Conservation (phyloP, 2,888 invertebrate genomes). For the Pristionchus exspectatus region DNA sequence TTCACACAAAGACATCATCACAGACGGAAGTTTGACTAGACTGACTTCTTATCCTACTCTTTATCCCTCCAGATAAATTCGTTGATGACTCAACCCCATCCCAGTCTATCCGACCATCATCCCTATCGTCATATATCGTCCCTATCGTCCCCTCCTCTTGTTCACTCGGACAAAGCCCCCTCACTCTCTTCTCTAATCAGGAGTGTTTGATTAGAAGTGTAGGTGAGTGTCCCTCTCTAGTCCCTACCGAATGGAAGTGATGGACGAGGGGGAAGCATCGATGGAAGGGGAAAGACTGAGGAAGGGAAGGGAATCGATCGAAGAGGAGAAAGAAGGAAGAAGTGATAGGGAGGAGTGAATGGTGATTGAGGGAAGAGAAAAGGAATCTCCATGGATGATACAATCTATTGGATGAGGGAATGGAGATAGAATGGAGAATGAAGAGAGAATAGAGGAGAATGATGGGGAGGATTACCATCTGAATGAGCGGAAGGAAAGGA, state of each 20-base stretch:
- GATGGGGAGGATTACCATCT: conserved; percentile 4
- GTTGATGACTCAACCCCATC: background rate
- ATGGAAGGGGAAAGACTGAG: background rate
- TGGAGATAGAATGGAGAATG: background rate
- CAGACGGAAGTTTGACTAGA: too few relatives aligned
- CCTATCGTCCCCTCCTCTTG: background rate
- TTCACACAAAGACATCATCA: background rate
- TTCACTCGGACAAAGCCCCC: background rate
- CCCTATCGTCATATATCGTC: too few relatives aligned
- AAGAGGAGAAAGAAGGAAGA: background rate
- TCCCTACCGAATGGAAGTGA: background rate
- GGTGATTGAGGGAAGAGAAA: background rate
- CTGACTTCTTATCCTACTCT: background rate
- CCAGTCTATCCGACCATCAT: too few relatives aligned
- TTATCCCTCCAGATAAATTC: background rate
- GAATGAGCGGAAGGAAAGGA: conserved; percentile 35
- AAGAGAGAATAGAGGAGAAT: background rate
- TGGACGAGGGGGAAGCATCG: background rate
- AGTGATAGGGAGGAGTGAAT: background rate
- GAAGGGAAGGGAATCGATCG: background rate
- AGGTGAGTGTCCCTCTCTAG: background rate
- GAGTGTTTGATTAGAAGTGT: conserved; percentile 1
- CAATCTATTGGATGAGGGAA: background rate
- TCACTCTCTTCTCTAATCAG: background rate
- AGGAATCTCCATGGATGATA: background rate